Base-by-base conservation (phyloP, 2,888 invertebrate species). In the Parasteatoda lunata region DNA sequence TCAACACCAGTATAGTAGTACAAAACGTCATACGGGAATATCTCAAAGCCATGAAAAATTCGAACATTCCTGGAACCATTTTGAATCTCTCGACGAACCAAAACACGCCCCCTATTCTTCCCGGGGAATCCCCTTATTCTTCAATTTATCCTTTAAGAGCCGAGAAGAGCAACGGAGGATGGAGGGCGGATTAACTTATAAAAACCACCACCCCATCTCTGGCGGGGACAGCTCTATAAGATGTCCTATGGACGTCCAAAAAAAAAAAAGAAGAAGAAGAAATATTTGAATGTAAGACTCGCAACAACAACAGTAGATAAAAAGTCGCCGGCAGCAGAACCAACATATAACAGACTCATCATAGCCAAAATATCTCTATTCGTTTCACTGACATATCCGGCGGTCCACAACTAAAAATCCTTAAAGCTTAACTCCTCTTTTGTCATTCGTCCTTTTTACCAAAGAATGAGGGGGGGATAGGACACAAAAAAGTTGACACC, bases 341-440 rank as follows among this genome's bases (percentile, higher is more conserved):
- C 15, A 48, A 83, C 64, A 77, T 72, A 77, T 85, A 85, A 85
- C 84, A 85, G 79, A 85, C 84, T 85, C 84, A 85, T 85, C 84
- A 84, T 69, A 51, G 79, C 73, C 84, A 75, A 85, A 86, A 86
- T 80, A 86, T 81, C 85, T 86, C 80, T 59, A 84, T 86, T 73
- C 80, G 65, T 80, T 71, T 73, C 81, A 66, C 71, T 86, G 85
- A 77, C 78, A 73, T 82, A 87, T 87, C 87, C 87, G 87, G 87
- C 54, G 66, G 68, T 45, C 13, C 51, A 73, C 54, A 48, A 47
- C 52, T 66, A 45, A 49, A 80, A 70, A 72, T 72, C 71, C 64
- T 54, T 79, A 45, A 68, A 81, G 77, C 86, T 65, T 86, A 86
- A 81, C 86, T 86, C 86, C 77, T 59, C 76, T 71, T 70, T 85